phyloP scores from a whole-genome alignment of 2,888 invertebrate genomes.

The Diadegma fenestrale region DNA sequence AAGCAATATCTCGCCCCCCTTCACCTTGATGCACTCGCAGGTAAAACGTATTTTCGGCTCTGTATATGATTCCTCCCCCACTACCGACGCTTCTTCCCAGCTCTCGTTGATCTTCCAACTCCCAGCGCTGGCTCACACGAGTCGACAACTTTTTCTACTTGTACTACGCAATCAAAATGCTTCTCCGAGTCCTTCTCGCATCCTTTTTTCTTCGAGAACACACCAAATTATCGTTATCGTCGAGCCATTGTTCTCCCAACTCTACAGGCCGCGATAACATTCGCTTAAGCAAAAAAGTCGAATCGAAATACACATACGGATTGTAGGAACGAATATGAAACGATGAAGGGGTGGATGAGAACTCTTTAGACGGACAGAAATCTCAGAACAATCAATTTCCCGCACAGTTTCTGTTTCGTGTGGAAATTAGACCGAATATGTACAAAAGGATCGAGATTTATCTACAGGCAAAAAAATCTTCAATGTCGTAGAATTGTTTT shows the following conservation, averaged over 20 bases:
- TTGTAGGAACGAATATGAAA: slow-evolving; percentile 7
- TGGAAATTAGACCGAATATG: not conserved
- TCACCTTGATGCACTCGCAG: slow-evolving; percentile 51
- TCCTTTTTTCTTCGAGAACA: not conserved
- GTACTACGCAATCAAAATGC: slow-evolving; percentile 30
- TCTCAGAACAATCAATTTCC: not conserved
- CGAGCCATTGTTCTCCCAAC: slow-evolving; percentile 41
- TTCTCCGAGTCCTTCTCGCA: slow-evolving; percentile 3
- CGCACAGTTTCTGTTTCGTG: not conserved
- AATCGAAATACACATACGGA: slow-evolving; percentile 23
- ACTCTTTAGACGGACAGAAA: slow-evolving; percentile 5
- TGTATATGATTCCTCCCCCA: slow-evolving; percentile 22
- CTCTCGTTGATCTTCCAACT: slow-evolving; percentile 22
- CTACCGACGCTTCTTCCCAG: slow-evolving; percentile 29
- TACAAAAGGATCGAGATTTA: not conserved
- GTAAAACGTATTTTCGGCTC: slow-evolving; percentile 41
- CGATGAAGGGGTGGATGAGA: slow-evolving; percentile 19
- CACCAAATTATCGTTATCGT: slow-evolving; percentile 40
- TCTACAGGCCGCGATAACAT: not conserved
- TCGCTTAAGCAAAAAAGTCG: not conserved
- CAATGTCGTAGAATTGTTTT: not conserved
- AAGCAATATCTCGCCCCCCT: slow-evolving; percentile 35
- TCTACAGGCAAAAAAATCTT: not conserved
- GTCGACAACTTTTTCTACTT: not conserved
- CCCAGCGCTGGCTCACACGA: not conserved